These are phyloP conservation scores for Globia sparganii DNA, from an alignment of 2,888 invertebrate species.

Conservation along the genomic window DNA sequence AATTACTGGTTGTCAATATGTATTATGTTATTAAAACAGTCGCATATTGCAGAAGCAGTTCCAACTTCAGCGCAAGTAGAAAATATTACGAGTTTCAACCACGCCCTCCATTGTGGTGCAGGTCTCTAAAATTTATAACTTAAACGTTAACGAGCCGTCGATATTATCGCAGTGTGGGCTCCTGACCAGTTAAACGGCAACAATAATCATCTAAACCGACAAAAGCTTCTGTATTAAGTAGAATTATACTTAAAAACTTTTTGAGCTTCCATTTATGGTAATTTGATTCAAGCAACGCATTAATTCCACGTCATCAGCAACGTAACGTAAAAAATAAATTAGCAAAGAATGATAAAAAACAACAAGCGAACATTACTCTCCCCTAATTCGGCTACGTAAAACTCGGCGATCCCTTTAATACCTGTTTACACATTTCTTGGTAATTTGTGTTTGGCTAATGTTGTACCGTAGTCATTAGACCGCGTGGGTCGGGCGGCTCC, in stretches of 20 bases:
- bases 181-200: conserved; percentile 75
- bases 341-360: conserved; percentile 64
- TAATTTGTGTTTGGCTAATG: conserved; percentile 88
- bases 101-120: conserved; percentile 81
- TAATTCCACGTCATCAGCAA: conserved; percentile 41
- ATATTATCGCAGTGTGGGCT: conserved; percentile 79
- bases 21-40: conserved; percentile 53
- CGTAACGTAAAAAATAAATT: conserved; percentile 55
- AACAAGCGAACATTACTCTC: conserved; percentile 71
- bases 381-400: conserved; percentile 77
- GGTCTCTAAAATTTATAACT: conserved; percentile 84
- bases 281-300: conserved; percentile 30
- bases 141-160: conserved; percentile 83
- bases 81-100: conserved; percentile 71
- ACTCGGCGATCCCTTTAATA: conserved; percentile 83
- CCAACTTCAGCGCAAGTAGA: conserved; percentile 50
- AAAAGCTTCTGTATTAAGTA: conserved; percentile 46
- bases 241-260: conserved; percentile 6
- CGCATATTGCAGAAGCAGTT: conserved; percentile 41
- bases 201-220: conserved; percentile 69
- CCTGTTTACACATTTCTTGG: conserved; percentile 87
- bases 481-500: conserved; percentile 76
- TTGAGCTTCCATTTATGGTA: conserved; percentile 21
- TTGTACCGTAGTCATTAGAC: conserved; percentile 85
- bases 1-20: conserved; percentile 14